Conservation (phyloP, 2,113 vertebrate species). For the Corythaixoides concolor region DNA sequence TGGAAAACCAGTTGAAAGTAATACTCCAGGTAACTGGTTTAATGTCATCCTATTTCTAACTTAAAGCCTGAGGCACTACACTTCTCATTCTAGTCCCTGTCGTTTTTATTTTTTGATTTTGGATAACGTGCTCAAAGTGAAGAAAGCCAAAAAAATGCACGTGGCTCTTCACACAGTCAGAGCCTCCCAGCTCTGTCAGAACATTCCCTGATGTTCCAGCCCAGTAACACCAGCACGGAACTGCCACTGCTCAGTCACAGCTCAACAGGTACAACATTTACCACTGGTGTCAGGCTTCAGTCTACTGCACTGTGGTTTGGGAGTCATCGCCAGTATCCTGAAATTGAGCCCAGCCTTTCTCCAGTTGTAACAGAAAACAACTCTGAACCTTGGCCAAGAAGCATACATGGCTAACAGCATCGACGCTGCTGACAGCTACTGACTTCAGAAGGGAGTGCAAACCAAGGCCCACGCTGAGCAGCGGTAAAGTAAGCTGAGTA, state of each 20-base stretch:
- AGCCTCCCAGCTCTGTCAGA: not conserved
- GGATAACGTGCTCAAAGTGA: not conserved
- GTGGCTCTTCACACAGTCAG: accelerated
- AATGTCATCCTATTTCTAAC: not conserved
- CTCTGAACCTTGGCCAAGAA: not conserved
- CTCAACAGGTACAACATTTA: not conserved
- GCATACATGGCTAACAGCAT: accelerated
- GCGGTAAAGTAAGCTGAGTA: not conserved
- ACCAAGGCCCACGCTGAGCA: not conserved
- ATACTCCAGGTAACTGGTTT: not conserved
- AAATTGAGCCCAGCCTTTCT: not conserved
- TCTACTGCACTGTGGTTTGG: not conserved
- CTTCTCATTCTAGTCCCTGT: not conserved
- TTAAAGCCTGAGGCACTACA: not conserved
- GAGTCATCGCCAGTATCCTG: not conserved
- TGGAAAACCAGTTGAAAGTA: not conserved
- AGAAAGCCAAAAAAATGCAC: accelerated
- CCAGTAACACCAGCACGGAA: not conserved
- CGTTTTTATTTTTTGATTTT: not conserved
- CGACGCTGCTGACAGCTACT: not conserved
- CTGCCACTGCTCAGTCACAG: not conserved
- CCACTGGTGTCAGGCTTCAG: not conserved
- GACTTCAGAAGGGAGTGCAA: not conserved
- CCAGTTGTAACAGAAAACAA: not conserved
- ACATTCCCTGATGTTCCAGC: not conserved